Evolutionary conservation across 2,888 invertebrate species (phyloP).

Genomic region (Melieria picta): DNA sequence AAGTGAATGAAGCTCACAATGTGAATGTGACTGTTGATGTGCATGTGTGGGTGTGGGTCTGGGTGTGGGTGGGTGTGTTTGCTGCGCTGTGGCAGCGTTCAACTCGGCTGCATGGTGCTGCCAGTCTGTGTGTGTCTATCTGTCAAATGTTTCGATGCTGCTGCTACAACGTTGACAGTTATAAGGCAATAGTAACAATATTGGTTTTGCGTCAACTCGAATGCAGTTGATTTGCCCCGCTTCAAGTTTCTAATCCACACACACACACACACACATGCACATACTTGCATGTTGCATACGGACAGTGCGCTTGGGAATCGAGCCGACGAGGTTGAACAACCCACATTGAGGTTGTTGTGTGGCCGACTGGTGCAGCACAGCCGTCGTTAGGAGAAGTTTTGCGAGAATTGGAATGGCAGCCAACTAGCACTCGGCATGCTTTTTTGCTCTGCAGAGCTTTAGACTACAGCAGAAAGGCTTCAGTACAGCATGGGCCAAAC

Average conservation of each 20-base stretch:
- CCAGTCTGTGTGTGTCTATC: constrained; percentile 13
- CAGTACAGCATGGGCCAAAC: too few species aligned
- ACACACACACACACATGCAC: constrained; percentile 6
- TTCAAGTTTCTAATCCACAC: constrained; percentile 15
- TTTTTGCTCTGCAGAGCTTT: too few species aligned
- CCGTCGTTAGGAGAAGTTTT: not conserved
- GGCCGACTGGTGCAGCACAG: too few species aligned
- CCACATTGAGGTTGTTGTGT: constrained; percentile 36
- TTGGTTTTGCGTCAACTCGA: constrained; percentile 39
- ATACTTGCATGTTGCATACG: constrained; percentile 7
- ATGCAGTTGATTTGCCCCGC: constrained; percentile 29
- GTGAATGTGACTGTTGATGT: not conserved
- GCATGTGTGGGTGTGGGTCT: not conserved
- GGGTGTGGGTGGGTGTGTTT: not conserved
- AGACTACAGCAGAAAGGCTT: too few species aligned
- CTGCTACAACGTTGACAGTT: constrained; percentile 33
- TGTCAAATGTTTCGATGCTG: constrained; percentile 24
- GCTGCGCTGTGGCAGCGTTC: too few species aligned
- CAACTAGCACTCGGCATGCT: too few species aligned
- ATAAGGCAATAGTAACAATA: constrained; percentile 38
- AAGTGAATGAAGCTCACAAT: not conserved
- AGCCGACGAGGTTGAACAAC: constrained; percentile 32
- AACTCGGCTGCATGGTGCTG: not conserved
- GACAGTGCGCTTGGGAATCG: constrained; percentile 4
- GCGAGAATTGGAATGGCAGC: too few species aligned